Evolutionary conservation across 2,113 vertebrate genomes (phyloP), one percentile per base, ranked within the genome.

Genomic region (Scortum barcoo): DNA sequence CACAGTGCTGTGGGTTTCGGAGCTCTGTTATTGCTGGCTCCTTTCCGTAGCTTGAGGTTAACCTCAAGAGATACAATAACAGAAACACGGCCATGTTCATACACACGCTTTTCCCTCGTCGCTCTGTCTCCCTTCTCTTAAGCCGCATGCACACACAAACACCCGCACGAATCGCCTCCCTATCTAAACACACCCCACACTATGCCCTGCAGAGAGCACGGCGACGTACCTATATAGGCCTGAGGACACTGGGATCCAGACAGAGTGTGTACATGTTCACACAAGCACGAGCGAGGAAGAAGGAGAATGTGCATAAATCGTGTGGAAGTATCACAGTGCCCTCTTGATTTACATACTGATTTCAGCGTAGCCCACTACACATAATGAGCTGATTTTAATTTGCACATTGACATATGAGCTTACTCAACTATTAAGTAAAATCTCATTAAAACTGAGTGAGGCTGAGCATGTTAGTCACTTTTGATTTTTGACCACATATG

Each of bases 381-480:
- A 81, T 88, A 86, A 89, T 88, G 75, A 89, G 84, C 72, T 82
- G 78, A 78, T 74, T 88, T 89, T 78, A 76, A 78, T 87, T 88
- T 89, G 79, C 81, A 83, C 71, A 70, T 50, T 87, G 84, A 82
- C 78, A 85, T 68, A 71, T 60, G 72, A 88, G 82, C 57, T 84
- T 76, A 71, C 81, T 83, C 61, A 86, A 77, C 67, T 83, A 54
- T 83, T 63, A 83, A 78, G 65, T 6, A 58, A 84, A 80, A 91
- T 86, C 56, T 85, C 62, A 86, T 84, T 83, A 80, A 76, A 88
- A 78, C 54, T 12, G 68, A 79, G 51, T 53, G 40, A 80, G 75
- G 86, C 68, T 72, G 42, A 71, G 70, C 46, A 51, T 44, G 42
- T 80, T 78, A 50, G 60, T 84, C 69, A 53, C 60, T 61, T 83